Conservation (phyloP, 2,888 invertebrate species). For the Congeria kusceri region DNA sequence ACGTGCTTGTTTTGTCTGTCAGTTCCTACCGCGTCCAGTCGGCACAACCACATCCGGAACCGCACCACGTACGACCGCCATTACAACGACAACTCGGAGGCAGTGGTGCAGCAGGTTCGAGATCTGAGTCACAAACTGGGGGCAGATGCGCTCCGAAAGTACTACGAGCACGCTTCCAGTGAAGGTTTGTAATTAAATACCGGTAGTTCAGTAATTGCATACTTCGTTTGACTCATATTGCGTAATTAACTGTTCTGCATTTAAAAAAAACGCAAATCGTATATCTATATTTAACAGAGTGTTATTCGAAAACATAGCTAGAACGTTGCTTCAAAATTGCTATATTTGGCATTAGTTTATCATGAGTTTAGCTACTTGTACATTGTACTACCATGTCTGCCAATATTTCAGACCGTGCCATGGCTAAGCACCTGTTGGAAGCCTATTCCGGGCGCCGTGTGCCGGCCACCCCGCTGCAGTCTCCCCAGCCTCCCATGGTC, state of each 20-base stretch:
- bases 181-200: slow-evolving; percentile 66
- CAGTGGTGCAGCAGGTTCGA: slow-evolving; percentile 70
- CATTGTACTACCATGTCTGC: too few relatives aligned
- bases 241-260: too few relatives aligned
- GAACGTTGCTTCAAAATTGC: too few relatives aligned
- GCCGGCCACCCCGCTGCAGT: slow-evolving; percentile 40
- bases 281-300: too few relatives aligned
- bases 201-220: neutral
- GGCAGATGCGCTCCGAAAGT: slow-evolving; percentile 70
- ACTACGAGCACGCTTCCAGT: slow-evolving; percentile 66
- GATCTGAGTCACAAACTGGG: slow-evolving; percentile 73
- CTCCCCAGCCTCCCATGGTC: slow-evolving; percentile 26
- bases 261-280: too few relatives aligned
- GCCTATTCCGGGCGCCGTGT: slow-evolving; percentile 50
- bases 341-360: too few relatives aligned
- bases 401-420: slow-evolving; percentile 58
- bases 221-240: too few relatives aligned
- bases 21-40: slow-evolving; percentile 77
- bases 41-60: slow-evolving; percentile 73
- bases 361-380: too few relatives aligned
- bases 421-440: slow-evolving; percentile 52
- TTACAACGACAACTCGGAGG: slow-evolving; percentile 76
- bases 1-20: neutral
- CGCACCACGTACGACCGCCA: slow-evolving; percentile 81
- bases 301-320: too few relatives aligned